Base-by-base conservation (phyloP, 2,113 vertebrate species). In the Hydropotes inermis region DNA sequence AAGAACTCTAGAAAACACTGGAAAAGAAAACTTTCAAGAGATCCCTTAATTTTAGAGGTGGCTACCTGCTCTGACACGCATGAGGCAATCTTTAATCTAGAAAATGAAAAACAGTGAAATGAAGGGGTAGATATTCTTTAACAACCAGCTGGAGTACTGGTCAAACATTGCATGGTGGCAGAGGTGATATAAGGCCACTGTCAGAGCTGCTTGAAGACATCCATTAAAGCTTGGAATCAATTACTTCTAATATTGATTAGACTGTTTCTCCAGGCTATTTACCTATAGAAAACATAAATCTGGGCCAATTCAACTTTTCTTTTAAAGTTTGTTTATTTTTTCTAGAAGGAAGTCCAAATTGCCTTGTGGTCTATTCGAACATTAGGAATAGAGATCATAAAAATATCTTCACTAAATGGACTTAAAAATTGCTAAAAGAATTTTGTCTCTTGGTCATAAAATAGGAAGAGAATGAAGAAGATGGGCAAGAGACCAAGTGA, bases 1-100 rank as follows among this genome's bases (percentile, higher is more conserved):
- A 83, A 84, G 13, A 47, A 52, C 52, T 92, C 36, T 58, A 93
- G 83, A 89, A 88, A 94, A 79, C 88, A 5, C 14, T 47, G 39
- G 70, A 87, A 95, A 95, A 91, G 27, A 81, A 60, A 86, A 19
- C 4, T 91, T 91, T 93, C 93, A 88, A 58, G 43, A 88, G 33
- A 88, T 28, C 4, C 0, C 55, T 78, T 67, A 28, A 64, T 82
- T 95, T 91, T 55, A 64, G 78, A 92, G n/a, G 8, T 28, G 14
- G 58, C 33, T 87, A n/a, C 50, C 16, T n/a, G 21, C 25, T 87
- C n/a, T 85, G 55, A 60, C 25, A 52, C 19, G 23, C 30, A 50
- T 79, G 43, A 83, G 39, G 67, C 23, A 67, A 83, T 89, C 15
- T 61, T 60, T 58, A 88, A 36, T 14, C 27, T 50, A 54, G 1